Base-by-base conservation (phyloP, 2,113 vertebrate genomes). In the Microtus montanus region DNA sequence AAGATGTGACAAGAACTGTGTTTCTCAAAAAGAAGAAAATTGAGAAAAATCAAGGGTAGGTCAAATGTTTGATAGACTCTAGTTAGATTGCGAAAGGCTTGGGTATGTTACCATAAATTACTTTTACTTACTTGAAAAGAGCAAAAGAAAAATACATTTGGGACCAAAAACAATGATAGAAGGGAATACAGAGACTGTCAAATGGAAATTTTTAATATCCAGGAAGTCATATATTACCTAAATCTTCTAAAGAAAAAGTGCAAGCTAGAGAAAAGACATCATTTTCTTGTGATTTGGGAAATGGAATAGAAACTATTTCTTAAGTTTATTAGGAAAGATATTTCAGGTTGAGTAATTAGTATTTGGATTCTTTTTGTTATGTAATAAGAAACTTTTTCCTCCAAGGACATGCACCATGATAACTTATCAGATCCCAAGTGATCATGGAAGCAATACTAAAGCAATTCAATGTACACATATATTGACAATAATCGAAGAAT, bases 111-210 rank as follows among this genome's bases (percentile, higher is more conserved):
- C 2, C 22, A 92, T 92, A 96, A 93, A 87, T 88, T 96, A 92
- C 44, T 90, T 93, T 61, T 71, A 68, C 54, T 92, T 86, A n/a
- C 44, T 75, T 91, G 20, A 96, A 96, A 91, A 47, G 30, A 24
- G 10, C 44, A 90, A 96, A 96, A 87, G 7, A 35, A 94, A 92
- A 41, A 87, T 52, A 80, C 1, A 30, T 68, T 89, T 70, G 85
- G 64, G 22, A 54, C n/a, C 38, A 30, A 35, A 96, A 92, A 1
- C 20, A 84, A 64, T 52, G 49, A 74, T 3, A 93, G 38, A 30
- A 64, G 20, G 77, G 24, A 95, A 19, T 7, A 30, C 28, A 80
- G 14, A 64, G 20, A 61, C 38, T 89, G n/a, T 47, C 24, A 75
- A 41, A 6, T 71, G 24, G 2, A 73, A 86, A 70, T 70, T 91